Conservation (phyloP, 2,888 invertebrate species). For the Caenorhabditis sp. region DNA sequence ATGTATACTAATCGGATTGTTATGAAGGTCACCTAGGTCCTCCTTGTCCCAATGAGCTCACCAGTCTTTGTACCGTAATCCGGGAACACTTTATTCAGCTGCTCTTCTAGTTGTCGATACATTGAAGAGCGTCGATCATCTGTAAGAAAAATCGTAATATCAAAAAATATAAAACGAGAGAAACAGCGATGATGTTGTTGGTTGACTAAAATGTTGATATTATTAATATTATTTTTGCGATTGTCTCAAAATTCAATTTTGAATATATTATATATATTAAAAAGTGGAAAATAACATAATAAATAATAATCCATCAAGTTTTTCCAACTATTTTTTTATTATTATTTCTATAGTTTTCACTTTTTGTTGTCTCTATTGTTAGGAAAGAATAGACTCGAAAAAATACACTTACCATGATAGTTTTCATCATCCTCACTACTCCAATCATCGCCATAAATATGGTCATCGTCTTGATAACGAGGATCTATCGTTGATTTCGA, state of each 20-base stretch:
- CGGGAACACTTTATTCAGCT: slow-evolving; percentile 49
- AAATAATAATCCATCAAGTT: slow-evolving; percentile 3
- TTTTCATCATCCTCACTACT: slow-evolving; percentile 51
- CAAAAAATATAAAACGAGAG: background rate
- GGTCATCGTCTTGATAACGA: slow-evolving; percentile 27
- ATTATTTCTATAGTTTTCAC: slow-evolving; percentile 13
- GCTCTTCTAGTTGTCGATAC: slow-evolving; percentile 54
- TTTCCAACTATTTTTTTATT: too few species aligned
- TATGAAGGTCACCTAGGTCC: too few species aligned
- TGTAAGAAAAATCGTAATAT: slow-evolving; percentile 19
- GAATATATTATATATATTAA: background rate
- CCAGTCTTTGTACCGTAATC: slow-evolving; percentile 31
- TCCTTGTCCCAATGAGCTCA: too few species aligned
- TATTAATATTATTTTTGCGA: background rate
- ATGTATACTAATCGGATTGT: too few species aligned
- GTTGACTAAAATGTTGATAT: background rate
- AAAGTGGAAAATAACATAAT: background rate
- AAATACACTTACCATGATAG: slow-evolving; percentile 28
- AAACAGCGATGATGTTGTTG: background rate
- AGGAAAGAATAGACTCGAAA: background rate
- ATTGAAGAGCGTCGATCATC: slow-evolving; percentile 52
- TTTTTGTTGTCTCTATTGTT: slow-evolving; percentile 1
- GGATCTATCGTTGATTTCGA: slow-evolving; percentile 19
- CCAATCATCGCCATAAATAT: slow-evolving; percentile 66
- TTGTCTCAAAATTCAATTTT: slow-evolving; percentile 1